phyloP scores from a whole-genome alignment of 2,797 vertebrate species.

The Syndactyla subalaris region DNA sequence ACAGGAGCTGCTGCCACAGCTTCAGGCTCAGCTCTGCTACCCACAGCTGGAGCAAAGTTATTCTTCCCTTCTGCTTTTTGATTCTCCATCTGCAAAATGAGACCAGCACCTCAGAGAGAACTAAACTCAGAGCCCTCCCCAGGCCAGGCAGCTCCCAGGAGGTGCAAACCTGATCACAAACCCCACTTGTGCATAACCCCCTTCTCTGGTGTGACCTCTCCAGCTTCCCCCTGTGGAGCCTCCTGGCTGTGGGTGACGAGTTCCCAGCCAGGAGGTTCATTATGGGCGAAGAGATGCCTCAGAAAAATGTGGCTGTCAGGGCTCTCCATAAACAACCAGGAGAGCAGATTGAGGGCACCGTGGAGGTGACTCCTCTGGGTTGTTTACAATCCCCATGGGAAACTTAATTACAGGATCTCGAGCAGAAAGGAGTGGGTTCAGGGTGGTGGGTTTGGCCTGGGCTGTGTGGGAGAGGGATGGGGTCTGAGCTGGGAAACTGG shows the following conservation, averaged over 20 bases:
- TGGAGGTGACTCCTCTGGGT: neutral
- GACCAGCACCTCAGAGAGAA: neutral
- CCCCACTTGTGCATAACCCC: neutral
- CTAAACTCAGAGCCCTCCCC: neutral
- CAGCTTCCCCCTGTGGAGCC: neutral
- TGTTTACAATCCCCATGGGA: neutral
- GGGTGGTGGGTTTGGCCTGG: neutral
- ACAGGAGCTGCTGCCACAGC: neutral
- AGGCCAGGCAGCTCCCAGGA: neutral
- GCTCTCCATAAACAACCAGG: neutral
- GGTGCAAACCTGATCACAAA: neutral
- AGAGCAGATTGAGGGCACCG: neutral
- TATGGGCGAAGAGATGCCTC: neutral
- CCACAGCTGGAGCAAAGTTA: neutral
- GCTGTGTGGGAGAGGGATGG: neutral
- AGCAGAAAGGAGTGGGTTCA: neutral
- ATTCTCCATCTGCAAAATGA: neutral
- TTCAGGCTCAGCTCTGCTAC: neutral
- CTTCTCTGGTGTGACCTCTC: neutral
- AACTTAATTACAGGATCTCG: neutral
- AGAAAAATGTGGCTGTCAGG: neutral
- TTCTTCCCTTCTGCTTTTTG: neutral
- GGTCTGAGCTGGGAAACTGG: neutral
- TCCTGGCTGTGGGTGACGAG: neutral
- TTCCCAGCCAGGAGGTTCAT: neutral